phyloP scores from a whole-genome alignment of 2,113 vertebrate species.

The Podarcis raffonei region DNA sequence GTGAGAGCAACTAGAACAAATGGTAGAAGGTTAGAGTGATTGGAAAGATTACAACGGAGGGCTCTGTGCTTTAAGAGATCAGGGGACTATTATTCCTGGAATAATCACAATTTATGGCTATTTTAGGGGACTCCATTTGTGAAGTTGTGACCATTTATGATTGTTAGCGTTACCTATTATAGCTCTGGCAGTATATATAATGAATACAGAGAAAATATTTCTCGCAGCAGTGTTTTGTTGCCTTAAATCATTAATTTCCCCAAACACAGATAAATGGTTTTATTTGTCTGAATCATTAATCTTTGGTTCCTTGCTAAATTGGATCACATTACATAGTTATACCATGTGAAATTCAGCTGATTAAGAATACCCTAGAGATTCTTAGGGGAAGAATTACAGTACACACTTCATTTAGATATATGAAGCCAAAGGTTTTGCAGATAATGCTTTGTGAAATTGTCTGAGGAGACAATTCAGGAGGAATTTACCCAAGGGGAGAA shows the following conservation, averaged over 20 bases:
- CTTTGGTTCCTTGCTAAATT: conserved; percentile 36
- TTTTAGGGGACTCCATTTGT: not conserved
- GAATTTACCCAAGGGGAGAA: not conserved
- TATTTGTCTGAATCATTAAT: conserved; percentile 38
- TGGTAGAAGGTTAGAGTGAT: not conserved
- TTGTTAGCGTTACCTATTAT: not conserved
- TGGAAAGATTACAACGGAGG: not conserved
- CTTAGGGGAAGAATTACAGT: conserved; percentile 50
- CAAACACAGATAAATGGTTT: conserved; percentile 34
- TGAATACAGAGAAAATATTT: not conserved
- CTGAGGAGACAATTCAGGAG: not conserved
- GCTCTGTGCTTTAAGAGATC: not conserved
- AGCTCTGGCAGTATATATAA: not conserved
- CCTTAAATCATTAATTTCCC: conserved; percentile 17
- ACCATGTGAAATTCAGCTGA: conserved; percentile 46
- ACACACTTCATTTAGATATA: conserved; percentile 51
- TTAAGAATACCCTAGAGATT: conserved; percentile 36
- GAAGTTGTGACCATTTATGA: not conserved
- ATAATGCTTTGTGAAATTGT: conserved; percentile 33
- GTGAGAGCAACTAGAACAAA: too few species aligned
- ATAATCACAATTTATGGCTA: not conserved
- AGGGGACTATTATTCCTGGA: not conserved
- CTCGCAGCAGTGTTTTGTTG: conserved; percentile 23
- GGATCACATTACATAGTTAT: conserved; percentile 36
- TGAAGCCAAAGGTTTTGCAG: conserved; percentile 20